Conservation (phyloP, 2,113 vertebrate genomes). For the Anhinga rufa region DNA sequence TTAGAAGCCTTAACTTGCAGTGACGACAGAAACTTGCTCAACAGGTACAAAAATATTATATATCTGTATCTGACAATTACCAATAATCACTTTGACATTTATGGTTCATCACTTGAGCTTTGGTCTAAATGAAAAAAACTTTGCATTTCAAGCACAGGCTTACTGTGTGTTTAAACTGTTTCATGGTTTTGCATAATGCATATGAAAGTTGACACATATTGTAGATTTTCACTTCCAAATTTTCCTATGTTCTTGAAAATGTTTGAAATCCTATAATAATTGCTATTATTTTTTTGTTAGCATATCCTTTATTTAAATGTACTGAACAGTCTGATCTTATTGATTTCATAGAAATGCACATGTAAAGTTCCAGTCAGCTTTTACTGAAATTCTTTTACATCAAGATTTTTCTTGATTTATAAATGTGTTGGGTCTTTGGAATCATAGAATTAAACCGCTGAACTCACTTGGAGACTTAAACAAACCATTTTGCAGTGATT, state of each 20-base stretch:
- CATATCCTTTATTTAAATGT: background rate
- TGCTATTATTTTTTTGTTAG: background rate
- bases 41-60: slow-evolving; percentile 71
- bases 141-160: background rate
- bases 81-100: background rate
- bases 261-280: background rate
- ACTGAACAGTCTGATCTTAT: background rate
- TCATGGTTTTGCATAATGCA: background rate
- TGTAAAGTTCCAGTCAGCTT: background rate
- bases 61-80: background rate
- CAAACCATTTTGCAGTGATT: background rate
- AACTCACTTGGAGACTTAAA: background rate
- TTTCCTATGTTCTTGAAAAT: background rate
- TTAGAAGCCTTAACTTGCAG: slow-evolving; percentile 96
- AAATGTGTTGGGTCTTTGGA: background rate
- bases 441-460: background rate
- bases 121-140: background rate
- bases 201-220: background rate
- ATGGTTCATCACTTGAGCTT: background rate
- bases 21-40: slow-evolving; percentile 90
- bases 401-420: background rate
- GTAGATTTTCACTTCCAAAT: background rate
- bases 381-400: background rate
- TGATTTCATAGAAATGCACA: background rate
- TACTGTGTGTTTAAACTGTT: background rate